These are phyloP conservation scores for Prionace glauca DNA, from an alignment of 2,797 vertebrate genomes.

Conservation along the genomic window DNA sequence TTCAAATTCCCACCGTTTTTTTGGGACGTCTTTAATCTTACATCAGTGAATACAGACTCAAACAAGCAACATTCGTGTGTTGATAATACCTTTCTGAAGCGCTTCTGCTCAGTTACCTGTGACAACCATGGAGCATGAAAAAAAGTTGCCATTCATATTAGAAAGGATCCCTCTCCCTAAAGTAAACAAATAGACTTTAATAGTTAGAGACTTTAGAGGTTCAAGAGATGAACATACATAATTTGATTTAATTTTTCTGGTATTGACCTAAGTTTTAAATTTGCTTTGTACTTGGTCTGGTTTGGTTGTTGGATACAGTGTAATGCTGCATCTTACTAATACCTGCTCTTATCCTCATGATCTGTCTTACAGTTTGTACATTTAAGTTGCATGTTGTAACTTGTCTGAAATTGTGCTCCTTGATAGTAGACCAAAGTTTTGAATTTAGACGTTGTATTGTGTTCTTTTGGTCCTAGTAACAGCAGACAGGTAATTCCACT, in stretches of 20 bases:
- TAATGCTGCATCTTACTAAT: conserved; percentile 23
- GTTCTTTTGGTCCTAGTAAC: conserved; percentile 19
- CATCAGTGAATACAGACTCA: conserved; percentile 4
- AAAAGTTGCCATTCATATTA: conserved; percentile 4
- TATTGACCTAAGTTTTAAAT: conserved; percentile 34
- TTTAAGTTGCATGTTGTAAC: conserved; percentile 35
- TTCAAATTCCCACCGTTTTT: not conserved
- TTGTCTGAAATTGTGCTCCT: conserved; percentile 28
- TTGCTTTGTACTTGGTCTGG: conserved; percentile 24
- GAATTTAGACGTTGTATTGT: conserved; percentile 24
- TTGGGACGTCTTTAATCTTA: not conserved
- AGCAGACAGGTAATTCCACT: not conserved
- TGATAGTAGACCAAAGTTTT: conserved; percentile 35
- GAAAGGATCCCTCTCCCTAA: conserved; percentile 23
- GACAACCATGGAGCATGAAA: conserved; percentile 36
- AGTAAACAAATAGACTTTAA: conserved; percentile 1
- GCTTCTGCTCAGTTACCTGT: conserved; percentile 6
- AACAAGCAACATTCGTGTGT: not conserved
- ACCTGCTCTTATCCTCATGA: conserved; percentile 31
- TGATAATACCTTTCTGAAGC: conserved; percentile 4
- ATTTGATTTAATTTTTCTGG: conserved; percentile 31
- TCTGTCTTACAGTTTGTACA: conserved; percentile 21
- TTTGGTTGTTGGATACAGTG: conserved; percentile 33
- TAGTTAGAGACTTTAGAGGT: conserved; percentile 29
- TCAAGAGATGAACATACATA: conserved; percentile 20